Base-by-base conservation (phyloP, 2,888 invertebrate species). In the Diachrysia chrysitis region DNA sequence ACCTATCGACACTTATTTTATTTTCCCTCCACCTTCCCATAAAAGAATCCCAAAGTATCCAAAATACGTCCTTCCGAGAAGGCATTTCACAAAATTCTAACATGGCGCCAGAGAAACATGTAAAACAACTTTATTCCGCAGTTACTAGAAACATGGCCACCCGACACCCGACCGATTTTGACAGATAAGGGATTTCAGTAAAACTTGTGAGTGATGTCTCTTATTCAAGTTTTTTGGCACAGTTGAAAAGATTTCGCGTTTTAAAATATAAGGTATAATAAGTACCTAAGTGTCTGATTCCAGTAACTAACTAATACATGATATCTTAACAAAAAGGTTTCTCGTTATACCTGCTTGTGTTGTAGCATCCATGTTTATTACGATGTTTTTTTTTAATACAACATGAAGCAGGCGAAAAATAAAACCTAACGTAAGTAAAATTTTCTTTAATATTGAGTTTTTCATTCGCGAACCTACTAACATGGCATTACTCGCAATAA, bases 151-250 rank as follows among this genome's bases (percentile, higher is more conserved):
- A 78, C 72, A 71, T 84, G 75, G 84, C 61, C 64, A 79, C 80
- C 72, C 29, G 69, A 77, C 25, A 25, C 25, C 2, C 5, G 42
- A 83, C 78, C 85, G 85, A 90, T 90, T 93, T 89, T 93, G 93
- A 93, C 93, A 93, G 92, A 92, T 92, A 89, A 92, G 92, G 93
- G 93, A 93, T 93, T 92, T 90, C 79, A 80, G 85, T 85, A 87
- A 89, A 91, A 90, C 91, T 91, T 90, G 88, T 93, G 93, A 94
- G 84, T 90, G 93, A 93, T 93, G 92, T 89, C 88, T 83, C 86
- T 85, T 88, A 87, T 87, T 88, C 84, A 67, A 83, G 79, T 83
- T 81, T 32, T 78, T 56, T 61, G 79, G 63, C 16, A 0, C 69
- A 74, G 83, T 70, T 70, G 55, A 60, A 23, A 68, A 78, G 74